Conservation (phyloP, 2,888 invertebrate species). For the Zygaena filipendulae region DNA sequence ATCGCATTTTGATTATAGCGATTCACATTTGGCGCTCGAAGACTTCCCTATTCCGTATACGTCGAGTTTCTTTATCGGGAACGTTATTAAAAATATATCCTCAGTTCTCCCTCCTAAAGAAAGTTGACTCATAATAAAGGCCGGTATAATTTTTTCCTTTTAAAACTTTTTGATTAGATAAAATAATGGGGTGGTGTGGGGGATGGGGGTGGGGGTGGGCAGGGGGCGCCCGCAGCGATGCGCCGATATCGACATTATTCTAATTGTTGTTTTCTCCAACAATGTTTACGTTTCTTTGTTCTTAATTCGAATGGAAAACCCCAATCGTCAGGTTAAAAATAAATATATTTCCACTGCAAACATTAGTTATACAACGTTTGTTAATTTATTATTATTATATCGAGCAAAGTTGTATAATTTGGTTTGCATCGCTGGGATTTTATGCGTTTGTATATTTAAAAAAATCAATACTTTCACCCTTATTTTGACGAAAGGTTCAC, state of each 20-base stretch:
- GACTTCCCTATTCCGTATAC: conserved; percentile 30
- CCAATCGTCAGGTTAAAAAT: conserved; percentile 25
- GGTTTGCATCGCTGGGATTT: too few relatives aligned
- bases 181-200: conserved; percentile 64
- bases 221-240: conserved; percentile 44
- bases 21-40: too few relatives aligned
- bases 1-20: too few relatives aligned
- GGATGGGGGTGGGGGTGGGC: conserved; percentile 33
- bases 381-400: too few relatives aligned
- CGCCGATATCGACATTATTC: conserved; percentile 58
- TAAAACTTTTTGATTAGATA: conserved; percentile 71
- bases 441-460: too few relatives aligned
- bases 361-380: conserved; percentile 6
- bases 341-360: conserved; percentile 7
- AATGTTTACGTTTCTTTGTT: conserved; percentile 55
- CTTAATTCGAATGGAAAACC: conserved; percentile 26
- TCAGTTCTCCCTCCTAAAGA: conserved; percentile 53
- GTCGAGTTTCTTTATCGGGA: conserved; percentile 46
- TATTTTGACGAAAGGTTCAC: too few relatives aligned
- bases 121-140: conserved; percentile 69
- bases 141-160: conserved; percentile 69
- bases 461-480: conserved; percentile 25
- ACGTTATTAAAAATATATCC: conserved; percentile 68
- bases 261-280: conserved; percentile 60
- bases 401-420: too few relatives aligned